Evolutionary conservation across 2,113 vertebrate species (phyloP).

Genomic region (Stomatorhinus ivindoensis): DNA sequence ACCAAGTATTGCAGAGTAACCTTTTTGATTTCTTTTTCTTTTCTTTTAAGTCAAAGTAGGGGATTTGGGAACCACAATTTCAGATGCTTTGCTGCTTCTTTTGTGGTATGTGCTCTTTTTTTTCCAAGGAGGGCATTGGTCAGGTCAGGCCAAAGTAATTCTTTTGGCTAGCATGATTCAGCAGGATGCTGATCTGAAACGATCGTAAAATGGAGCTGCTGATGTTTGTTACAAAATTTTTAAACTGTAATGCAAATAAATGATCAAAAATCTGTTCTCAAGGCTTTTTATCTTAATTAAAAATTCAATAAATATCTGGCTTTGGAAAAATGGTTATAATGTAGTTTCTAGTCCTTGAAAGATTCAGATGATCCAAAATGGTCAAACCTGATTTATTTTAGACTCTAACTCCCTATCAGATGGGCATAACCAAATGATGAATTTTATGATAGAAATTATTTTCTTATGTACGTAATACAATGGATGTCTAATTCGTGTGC

Average conservation of each 20-base stretch:
- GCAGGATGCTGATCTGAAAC: not conserved
- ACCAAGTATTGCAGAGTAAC: slow-evolving; percentile 7
- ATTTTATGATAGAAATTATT: not conserved
- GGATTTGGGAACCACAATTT: not conserved
- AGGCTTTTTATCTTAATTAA: not conserved
- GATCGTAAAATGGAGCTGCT: not conserved
- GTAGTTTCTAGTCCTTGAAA: not conserved
- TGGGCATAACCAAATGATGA: not conserved
- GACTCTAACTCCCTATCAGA: not conserved
- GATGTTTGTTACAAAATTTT: not conserved
- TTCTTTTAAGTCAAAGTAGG: not conserved
- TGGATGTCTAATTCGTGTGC: not conserved
- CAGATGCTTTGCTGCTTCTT: not conserved
- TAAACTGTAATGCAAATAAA: not conserved
- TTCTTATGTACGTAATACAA: not conserved
- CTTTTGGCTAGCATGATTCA: not conserved
- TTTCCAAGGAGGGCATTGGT: not conserved
- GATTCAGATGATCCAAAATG: not conserved
- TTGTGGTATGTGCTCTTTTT: not conserved
- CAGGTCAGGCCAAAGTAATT: not conserved
- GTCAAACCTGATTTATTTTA: not conserved
- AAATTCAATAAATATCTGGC: not conserved
- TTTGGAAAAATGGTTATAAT: not conserved
- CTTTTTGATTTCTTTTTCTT: not conserved
- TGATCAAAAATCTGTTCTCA: not conserved